A percentile compares a stretch with the other conserved stretches of the same genome.
These are phyloP conservation scores for Desoria tigrina DNA, from an alignment of 2,888 invertebrate species.

Conservation along the genomic window DNA sequence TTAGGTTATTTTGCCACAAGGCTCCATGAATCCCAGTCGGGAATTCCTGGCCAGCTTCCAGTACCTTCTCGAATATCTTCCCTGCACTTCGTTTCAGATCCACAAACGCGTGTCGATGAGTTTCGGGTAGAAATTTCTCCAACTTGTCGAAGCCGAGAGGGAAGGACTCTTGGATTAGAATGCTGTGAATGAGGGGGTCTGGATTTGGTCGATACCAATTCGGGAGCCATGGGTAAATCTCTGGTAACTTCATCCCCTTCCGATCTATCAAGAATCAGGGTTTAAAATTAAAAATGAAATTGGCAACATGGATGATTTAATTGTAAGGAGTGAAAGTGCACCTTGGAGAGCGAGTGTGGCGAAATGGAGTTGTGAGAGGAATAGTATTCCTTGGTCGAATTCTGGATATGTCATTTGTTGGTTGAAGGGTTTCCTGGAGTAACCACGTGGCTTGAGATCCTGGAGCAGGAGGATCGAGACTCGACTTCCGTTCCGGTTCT, in stretches of 20 bases:
- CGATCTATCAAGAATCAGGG: too few relatives aligned
- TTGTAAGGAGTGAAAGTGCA: too few relatives aligned
- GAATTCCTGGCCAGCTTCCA: constrained; percentile 16
- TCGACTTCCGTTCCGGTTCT: background rate
- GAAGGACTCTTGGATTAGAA: too few relatives aligned
- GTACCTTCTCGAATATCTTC: constrained; percentile 15
- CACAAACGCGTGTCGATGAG: constrained; percentile 23
- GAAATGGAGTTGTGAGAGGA: constrained; percentile 44
- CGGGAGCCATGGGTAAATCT: constrained; percentile 29
- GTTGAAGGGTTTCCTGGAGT: constrained; percentile 27
- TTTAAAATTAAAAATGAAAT: too few relatives aligned
- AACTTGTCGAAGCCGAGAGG: too few relatives aligned
- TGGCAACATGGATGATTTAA: too few relatives aligned
- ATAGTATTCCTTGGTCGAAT: constrained; percentile 30
- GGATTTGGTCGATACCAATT: too few relatives aligned
- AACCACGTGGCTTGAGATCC: constrained; percentile 46
- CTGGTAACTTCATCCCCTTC: constrained; percentile 18
- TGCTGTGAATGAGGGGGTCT: too few relatives aligned
- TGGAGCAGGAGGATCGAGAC: constrained; percentile 39
- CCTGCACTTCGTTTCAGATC: constrained; percentile 15
- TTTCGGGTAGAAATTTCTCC: background rate
- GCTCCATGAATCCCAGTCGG: constrained; percentile 41
- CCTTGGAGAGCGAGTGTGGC: constrained; percentile 26
- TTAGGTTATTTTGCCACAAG: constrained; percentile 48
- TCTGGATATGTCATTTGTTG: constrained; percentile 17